phyloP scores from a whole-genome alignment of 2,113 vertebrate genomes.

The Antechinus flavipes region DNA sequence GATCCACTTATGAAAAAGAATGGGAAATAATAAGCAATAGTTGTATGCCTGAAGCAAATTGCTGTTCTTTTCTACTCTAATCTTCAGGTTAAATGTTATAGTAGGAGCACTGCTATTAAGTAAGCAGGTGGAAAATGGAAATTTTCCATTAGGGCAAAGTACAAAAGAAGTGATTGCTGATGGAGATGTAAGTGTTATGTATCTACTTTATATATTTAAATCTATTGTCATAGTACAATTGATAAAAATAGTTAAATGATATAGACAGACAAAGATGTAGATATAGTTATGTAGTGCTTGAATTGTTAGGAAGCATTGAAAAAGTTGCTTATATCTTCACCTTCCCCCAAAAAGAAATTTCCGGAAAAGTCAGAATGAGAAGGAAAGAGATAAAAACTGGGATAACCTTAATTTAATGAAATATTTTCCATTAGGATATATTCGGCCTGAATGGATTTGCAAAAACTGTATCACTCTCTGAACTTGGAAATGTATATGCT shows the following conservation, averaged over 20 bases:
- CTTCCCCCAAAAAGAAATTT: neutral
- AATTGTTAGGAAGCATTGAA: neutral
- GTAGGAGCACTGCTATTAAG: neutral
- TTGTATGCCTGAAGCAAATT: neutral
- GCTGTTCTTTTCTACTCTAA: neutral
- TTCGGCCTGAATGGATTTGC: neutral
- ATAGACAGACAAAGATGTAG: neutral
- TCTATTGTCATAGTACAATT: slow-evolving; percentile 37
- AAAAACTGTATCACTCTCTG: neutral
- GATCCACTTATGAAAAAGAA: slow-evolving; percentile 39
- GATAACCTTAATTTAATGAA: neutral
- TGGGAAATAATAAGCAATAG: neutral
- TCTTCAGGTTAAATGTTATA: neutral
- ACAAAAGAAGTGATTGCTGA: neutral
- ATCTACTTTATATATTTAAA: neutral
- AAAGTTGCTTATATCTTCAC: neutral
- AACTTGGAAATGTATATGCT: neutral
- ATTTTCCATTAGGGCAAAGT: neutral
- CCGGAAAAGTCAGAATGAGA: neutral
- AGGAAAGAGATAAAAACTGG: neutral
- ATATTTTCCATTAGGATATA: neutral
- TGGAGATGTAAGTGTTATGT: slow-evolving; percentile 38
- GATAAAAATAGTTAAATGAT: slow-evolving; percentile 66
- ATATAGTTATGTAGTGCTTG: neutral
- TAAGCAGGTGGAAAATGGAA: slow-evolving; percentile 2